phyloP scores from a whole-genome alignment of 2,797 vertebrate genomes.

The Lagocephalus sceleratus region DNA sequence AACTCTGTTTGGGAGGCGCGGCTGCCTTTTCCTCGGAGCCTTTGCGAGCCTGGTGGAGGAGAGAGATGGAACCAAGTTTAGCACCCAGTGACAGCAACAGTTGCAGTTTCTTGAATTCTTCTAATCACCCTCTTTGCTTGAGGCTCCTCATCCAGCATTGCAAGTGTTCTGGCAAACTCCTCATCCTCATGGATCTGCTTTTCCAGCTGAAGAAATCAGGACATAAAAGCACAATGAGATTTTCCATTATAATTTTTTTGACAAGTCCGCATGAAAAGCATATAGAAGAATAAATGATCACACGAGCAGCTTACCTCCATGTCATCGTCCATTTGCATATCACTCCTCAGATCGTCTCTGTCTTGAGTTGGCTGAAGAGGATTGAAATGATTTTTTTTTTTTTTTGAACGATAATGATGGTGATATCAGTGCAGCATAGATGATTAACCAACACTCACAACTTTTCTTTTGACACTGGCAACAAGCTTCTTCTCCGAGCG shows the following conservation, averaged over 20 bases:
- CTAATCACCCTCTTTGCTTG: conserved; percentile 83
- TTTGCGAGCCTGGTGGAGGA: conserved; percentile 58
- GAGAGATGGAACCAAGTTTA: not conserved
- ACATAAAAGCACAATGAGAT: not conserved
- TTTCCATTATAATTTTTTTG: not conserved
- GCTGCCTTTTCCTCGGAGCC: conserved; percentile 36
- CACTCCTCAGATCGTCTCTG: conserved; percentile 71
- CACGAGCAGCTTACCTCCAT: conserved; percentile 76
- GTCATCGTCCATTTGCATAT: conserved; percentile 89
- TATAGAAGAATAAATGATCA: not conserved
- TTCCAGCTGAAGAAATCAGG: conserved; percentile 78
- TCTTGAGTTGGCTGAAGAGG: conserved; percentile 74
- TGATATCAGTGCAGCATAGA: not conserved
- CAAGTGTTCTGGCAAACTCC: conserved; percentile 91
- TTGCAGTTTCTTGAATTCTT: not conserved
- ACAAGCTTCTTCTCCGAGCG: conserved; percentile 93
- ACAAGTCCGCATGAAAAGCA: too few species aligned
- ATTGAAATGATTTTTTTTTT: not conserved
- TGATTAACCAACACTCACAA: conserved; percentile 74
- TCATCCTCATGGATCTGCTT: conserved; percentile 93
- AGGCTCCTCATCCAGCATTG: conserved; percentile 87
- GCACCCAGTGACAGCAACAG: not conserved
- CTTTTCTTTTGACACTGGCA: conserved; percentile 85
- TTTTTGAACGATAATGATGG: not conserved
- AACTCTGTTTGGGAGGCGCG: conserved; percentile 57